These are phyloP conservation scores for Conchocele bisecta DNA, from an alignment of 2,888 invertebrate species.

Conservation along the genomic window DNA sequence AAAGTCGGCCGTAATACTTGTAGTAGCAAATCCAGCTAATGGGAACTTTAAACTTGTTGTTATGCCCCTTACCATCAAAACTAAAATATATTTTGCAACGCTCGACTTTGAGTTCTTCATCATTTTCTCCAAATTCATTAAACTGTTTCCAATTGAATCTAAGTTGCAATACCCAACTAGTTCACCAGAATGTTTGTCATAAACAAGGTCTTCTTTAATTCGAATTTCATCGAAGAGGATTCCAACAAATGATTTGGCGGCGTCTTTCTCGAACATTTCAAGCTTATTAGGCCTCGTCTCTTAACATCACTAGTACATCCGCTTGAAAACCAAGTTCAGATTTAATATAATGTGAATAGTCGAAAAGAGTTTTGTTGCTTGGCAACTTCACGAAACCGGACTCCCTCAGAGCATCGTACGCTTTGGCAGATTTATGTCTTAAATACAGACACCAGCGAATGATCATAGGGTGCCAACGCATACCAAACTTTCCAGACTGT, in stretches of 20 bases:
- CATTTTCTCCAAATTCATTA: neutral
- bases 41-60: constrained; percentile 36
- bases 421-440: constrained; percentile 13
- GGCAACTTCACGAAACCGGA: constrained; percentile 18
- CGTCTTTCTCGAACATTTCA: neutral
- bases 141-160: neutral
- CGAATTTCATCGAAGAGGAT: constrained; percentile 44
- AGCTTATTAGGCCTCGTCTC: neutral
- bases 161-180: constrained; percentile 48
- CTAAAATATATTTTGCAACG: constrained; percentile 38
- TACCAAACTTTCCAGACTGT: constrained; percentile 7
- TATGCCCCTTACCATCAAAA: constrained; percentile 43
- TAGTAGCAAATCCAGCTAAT: constrained; percentile 50
- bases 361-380: constrained; percentile 1
- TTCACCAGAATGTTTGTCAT: constrained; percentile 53
- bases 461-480: constrained; percentile 45
- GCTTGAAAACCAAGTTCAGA: neutral
- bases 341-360: constrained; percentile 12
- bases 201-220: constrained; percentile 50
- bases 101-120: neutral
- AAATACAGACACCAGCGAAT: constrained; percentile 34
- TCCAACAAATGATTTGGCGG: neutral
- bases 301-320: neutral
- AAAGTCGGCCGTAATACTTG: constrained; percentile 45
- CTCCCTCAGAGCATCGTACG: constrained; percentile 31